A percentile compares a stretch with the other conserved stretches of the same genome.
Evolutionary conservation across 2,113 vertebrate species (phyloP).

Genomic region (Coregonus clupeaformis): DNA sequence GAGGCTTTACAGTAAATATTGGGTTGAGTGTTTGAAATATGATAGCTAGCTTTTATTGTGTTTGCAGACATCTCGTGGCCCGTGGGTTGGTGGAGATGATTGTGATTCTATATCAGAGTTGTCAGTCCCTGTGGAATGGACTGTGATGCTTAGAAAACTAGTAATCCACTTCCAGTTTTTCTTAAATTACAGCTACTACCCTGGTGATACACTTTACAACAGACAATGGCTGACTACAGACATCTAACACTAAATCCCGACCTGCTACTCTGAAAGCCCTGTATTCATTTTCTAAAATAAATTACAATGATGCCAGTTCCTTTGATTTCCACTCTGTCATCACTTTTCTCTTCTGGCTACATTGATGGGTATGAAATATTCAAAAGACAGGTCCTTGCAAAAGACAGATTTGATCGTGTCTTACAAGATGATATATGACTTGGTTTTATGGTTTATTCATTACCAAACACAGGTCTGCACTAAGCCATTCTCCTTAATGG

Average conservation of each 20-base stretch:
- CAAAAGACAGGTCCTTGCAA: constrained; percentile 32
- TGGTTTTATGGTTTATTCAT: constrained; percentile 44
- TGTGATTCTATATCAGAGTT: constrained; percentile 15
- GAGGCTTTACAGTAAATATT: constrained; percentile 17
- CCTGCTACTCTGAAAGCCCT: constrained; percentile 1
- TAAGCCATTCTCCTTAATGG: constrained; percentile 9
- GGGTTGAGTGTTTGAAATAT: constrained; percentile 26
- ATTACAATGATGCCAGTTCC: constrained; percentile 31
- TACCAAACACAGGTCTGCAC: constrained; percentile 40
- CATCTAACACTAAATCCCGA: background rate
- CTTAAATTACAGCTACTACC: constrained; percentile 9
- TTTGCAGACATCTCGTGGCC: constrained; percentile 14
- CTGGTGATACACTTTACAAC: background rate
- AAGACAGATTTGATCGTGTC: constrained; percentile 44
- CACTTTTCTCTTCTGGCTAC: constrained; percentile 23
- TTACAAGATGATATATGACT: constrained; percentile 36
- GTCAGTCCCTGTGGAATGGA: constrained; percentile 11
- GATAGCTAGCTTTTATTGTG: constrained; percentile 25
- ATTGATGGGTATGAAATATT: constrained; percentile 46
- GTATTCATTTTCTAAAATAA: constrained; percentile 12
- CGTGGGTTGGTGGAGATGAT: constrained; percentile 26
- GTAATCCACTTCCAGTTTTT: background rate
- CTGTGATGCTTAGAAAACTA: constrained; percentile 17
- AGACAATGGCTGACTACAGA: background rate
- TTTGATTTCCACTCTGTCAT: constrained; percentile 32